Evolutionary conservation across 2,797 vertebrate genomes (phyloP).

Genomic region (Cyprinodon diabolis): DNA sequence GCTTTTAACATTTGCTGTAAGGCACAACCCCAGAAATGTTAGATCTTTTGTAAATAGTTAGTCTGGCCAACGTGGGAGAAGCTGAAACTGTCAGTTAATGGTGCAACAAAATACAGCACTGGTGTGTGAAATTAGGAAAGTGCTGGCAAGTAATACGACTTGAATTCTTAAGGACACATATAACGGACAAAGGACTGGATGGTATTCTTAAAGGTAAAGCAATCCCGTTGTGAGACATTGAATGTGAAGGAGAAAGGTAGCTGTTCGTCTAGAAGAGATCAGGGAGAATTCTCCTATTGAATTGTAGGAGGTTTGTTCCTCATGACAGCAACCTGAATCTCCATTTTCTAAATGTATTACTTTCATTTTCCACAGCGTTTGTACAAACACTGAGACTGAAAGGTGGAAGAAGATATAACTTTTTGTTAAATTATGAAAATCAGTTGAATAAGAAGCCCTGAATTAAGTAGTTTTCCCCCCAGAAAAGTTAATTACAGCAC

Average conservation of each 20-base stretch:
- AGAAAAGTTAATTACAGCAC: slow-evolving; percentile 22
- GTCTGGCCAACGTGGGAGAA: too few relatives aligned
- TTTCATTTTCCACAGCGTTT: neutral
- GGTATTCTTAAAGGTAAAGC: neutral
- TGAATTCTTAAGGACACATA: neutral
- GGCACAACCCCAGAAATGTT: neutral
- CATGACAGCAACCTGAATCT: neutral
- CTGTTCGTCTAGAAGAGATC: neutral
- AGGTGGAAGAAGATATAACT: neutral
- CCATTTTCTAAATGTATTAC: neutral
- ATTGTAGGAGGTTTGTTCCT: neutral
- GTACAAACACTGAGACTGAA: neutral
- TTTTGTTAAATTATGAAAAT: slow-evolving; percentile 10
- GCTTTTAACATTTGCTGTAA: neutral
- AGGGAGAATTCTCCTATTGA: neutral
- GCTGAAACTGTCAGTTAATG: too few relatives aligned
- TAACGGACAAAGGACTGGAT: neutral
- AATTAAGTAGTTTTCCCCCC: neutral
- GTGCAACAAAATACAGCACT: neutral
- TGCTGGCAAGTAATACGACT: neutral
- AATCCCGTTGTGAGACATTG: slow-evolving; percentile 1
- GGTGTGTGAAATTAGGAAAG: neutral
- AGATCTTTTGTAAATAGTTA: neutral
- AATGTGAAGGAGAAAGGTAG: neutral
- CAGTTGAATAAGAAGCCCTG: neutral